A percentile compares a stretch with the other conserved stretches of the same genome.
Conservation (phyloP, 2,797 vertebrate species). For the Pitangus sulphuratus region DNA sequence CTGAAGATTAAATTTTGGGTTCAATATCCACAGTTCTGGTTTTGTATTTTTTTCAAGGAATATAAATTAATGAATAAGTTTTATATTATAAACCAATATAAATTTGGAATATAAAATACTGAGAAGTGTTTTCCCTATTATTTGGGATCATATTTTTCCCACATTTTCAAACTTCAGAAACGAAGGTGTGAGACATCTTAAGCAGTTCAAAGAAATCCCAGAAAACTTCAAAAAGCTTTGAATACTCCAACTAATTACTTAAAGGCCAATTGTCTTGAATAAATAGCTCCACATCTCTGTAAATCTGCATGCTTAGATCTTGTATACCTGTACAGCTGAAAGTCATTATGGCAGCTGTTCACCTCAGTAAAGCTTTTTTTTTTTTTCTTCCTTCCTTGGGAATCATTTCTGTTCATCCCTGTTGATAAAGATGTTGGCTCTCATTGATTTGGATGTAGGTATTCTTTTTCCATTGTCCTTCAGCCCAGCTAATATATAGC, state of each 20-base stretch:
- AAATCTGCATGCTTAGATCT: not conserved
- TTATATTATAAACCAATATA: not conserved
- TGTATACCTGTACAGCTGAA: not conserved
- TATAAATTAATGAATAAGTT: not conserved
- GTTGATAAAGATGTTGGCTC: not conserved
- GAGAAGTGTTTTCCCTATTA: not conserved
- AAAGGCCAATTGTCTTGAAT: not conserved
- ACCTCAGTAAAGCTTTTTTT: not conserved
- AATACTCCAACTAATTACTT: not conserved
- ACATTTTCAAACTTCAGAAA: not conserved
- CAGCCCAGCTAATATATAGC: not conserved
- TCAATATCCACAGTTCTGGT: not conserved
- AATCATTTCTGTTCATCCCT: not conserved
- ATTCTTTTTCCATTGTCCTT: not conserved
- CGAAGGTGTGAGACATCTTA: not conserved
- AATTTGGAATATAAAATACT: not conserved
- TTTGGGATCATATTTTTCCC: not conserved
- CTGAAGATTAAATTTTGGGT: not conserved
- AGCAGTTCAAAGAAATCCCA: not conserved
- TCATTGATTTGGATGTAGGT: not conserved
- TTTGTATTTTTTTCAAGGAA: not conserved
- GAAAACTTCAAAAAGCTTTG: not conserved
- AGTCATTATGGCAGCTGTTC: not conserved
- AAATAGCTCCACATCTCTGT: not conserved
- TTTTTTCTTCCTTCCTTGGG: not conserved